Evolutionary conservation across 2,888 invertebrate species (phyloP), one percentile per base, ranked within the genome.

Genomic region (Plebejus melissa): DNA sequence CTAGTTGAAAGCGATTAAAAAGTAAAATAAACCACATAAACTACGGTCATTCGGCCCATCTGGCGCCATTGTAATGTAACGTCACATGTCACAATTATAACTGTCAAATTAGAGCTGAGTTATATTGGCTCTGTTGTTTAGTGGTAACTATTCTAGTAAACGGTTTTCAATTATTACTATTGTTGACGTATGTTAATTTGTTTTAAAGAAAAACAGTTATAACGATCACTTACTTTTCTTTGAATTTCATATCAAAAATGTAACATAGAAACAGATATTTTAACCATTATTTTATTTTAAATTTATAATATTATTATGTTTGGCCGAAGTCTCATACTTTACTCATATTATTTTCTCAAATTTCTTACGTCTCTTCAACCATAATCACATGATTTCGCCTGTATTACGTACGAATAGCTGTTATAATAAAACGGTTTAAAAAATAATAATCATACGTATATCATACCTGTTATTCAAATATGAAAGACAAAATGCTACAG

Each of bases 81-180:
- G 28, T 71, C 46, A 71, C 28, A 28, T 71, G 13, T 32, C 22
- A 50, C 28, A 13, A 5, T 13, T 50, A 50, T 28, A 22, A 46
- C 9, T 41, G 46, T 70, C 46, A 70, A 38, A 46, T 70, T 70
- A 70, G 3, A 3, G 69, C n/a, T 9, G 70, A 70, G 70, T 70
- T 70, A 70, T 38, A 70, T 60, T 60, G 60, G 28, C 32, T 28
- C 60, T 32, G n/a, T 9, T 22, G 60, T 60, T 11, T 60, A 60
- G 28, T 28, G 60, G 9, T 60, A 9, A 22, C 57, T n/a, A n/a
- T 57, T 57, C 6, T 58, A 2, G 7, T 22, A 7, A 7, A 2
- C 1, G 57, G 57, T 7, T 58, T 58, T 6, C 7, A 58, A 41
- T 41, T 41, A 41, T 9, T 41, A 22, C n/a, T 57, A 58, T 22